Conservation (phyloP, 2,888 invertebrate species). For the Spilarctia lutea region DNA sequence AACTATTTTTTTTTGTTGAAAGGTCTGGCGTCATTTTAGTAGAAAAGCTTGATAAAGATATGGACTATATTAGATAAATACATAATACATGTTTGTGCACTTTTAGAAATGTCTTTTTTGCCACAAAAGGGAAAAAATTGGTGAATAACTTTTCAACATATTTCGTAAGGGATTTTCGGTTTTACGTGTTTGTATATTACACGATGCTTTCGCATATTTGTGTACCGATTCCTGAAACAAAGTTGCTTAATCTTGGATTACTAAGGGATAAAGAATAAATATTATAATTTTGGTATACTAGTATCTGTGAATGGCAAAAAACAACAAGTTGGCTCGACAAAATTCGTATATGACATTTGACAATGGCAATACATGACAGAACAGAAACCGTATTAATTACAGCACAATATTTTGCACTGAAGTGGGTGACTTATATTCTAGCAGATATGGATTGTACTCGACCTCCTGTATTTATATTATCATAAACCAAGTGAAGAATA, state of each 20-base stretch:
- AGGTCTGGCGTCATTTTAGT: background rate
- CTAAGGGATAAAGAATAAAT: too few species aligned
- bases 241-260: too few species aligned
- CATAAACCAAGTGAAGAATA: conserved; percentile 3
- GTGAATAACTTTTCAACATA: background rate
- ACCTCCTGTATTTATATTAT: background rate
- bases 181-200: background rate
- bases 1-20: background rate
- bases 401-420: background rate
- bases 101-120: background rate
- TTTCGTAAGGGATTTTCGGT: background rate
- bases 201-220: background rate
- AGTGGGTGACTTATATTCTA: background rate
- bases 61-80: conserved; percentile 1
- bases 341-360: too few species aligned
- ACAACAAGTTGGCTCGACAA: too few species aligned
- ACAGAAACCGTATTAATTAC: background rate
- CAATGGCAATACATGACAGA: too few species aligned
- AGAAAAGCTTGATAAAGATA: background rate
- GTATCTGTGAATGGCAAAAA: too few species aligned
- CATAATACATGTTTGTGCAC: background rate
- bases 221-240: background rate
- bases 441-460: background rate
- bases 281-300: too few species aligned
- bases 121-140: background rate